Conservation (phyloP, 2,113 vertebrate species). For the Brienomyrus longianalis region DNA sequence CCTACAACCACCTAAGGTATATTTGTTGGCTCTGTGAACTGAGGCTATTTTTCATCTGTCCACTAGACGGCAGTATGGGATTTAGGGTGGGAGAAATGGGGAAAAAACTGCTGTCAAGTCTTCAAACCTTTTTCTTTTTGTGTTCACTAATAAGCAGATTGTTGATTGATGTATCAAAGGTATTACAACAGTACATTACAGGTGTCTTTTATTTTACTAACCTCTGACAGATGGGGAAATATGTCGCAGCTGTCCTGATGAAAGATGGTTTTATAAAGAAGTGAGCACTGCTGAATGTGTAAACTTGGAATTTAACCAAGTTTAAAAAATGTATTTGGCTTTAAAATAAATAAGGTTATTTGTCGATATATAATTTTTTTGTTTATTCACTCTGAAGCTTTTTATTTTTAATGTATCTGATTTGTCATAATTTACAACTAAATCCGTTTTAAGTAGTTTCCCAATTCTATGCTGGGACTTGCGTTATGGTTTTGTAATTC, state of each 20-base stretch:
- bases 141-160: background rate
- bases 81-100: background rate
- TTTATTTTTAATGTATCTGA: background rate
- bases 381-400: background rate
- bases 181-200: background rate
- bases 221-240: background rate
- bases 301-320: background rate
- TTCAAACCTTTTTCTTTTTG: background rate
- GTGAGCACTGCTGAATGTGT: background rate
- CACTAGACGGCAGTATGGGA: background rate
- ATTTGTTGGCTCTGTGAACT: background rate
- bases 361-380: background rate
- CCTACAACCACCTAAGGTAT: background rate
- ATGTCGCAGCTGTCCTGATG: background rate
- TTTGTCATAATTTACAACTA: background rate
- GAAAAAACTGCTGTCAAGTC: background rate
- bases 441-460: background rate
- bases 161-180: background rate
- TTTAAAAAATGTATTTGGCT: background rate
- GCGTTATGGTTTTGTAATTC: background rate
- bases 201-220: background rate
- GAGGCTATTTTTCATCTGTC: background rate
- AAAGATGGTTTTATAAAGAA: background rate
- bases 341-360: background rate
- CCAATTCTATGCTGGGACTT: background rate